Conservation (phyloP, 2,888 invertebrate genomes). For the Baronia brevicornis region DNA sequence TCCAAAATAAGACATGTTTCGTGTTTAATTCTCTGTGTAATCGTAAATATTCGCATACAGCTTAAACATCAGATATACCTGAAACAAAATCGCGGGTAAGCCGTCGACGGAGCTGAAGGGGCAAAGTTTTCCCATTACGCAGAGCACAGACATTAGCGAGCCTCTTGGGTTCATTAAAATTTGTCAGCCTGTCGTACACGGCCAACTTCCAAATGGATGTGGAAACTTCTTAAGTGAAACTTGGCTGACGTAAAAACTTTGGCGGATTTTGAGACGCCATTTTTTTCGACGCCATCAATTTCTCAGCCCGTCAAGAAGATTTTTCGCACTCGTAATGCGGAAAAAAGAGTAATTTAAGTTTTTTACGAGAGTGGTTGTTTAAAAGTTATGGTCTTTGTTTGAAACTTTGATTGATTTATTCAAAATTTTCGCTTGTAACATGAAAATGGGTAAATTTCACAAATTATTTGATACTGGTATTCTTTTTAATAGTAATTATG, state of each 20-base stretch:
- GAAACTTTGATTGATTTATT: conserved; percentile 73
- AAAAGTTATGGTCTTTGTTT: conserved; percentile 71
- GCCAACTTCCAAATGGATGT: conserved; percentile 72
- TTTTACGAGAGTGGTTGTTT: conserved; percentile 62
- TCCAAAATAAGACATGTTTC: too few relatives aligned
- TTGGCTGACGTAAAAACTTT: conserved; percentile 71
- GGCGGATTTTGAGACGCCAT: conserved; percentile 53
- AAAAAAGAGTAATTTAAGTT: conserved; percentile 74
- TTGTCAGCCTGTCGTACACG: conserved; percentile 71
- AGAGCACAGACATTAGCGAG: conserved; percentile 67
- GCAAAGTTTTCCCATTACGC: conserved; percentile 71
- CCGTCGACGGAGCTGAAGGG: conserved; percentile 26
- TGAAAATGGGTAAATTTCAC: conserved; percentile 20
- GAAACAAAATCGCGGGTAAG: conserved; percentile 36
- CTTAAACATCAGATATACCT: background rate
- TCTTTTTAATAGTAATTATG: too few relatives aligned
- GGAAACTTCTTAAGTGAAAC: conserved; percentile 74
- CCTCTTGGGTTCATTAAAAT: conserved; percentile 74
- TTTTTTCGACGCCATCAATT: conserved; percentile 71
- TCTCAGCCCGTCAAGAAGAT: conserved; percentile 73
- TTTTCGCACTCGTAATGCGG: conserved; percentile 73
- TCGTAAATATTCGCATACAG: too few relatives aligned
- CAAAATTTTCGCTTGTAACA: conserved; percentile 47
- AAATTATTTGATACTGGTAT: too few relatives aligned
- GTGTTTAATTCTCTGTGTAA: too few relatives aligned